Percentiles rank a stretch among this genome's conserved stretches.
Evolutionary conservation across 2,797 vertebrate species (phyloP).

Genomic region (Liasis olivaceus): DNA sequence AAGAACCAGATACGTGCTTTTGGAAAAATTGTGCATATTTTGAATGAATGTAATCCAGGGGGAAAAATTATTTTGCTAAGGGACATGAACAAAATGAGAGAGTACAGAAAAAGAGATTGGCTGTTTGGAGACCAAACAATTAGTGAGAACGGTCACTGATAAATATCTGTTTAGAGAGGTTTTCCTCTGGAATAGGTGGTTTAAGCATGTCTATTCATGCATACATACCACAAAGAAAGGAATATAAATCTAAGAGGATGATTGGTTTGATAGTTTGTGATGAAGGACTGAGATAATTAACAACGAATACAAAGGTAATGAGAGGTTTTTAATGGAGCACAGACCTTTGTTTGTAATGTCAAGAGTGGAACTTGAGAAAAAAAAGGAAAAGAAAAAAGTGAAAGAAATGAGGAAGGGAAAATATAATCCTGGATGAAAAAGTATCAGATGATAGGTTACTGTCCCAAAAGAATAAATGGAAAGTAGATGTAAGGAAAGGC

Average conservation of each 20-base stretch:
- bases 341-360: not conserved
- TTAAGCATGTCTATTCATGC: not conserved
- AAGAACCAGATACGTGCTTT: not conserved
- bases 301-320: not conserved
- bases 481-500: not conserved
- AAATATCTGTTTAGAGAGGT: not conserved
- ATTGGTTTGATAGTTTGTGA: not conserved
- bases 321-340: not conserved
- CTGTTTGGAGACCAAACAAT: not conserved
- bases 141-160: not conserved
- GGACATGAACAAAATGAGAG: not conserved
- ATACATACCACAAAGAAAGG: not conserved
- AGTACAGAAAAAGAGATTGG: not conserved
- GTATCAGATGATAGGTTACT: not conserved
- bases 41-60: not conserved
- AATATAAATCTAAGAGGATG: not conserved
- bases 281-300: not conserved
- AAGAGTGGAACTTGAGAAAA: not conserved
- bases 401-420: not conserved
- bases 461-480: not conserved
- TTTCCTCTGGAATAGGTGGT: not conserved
- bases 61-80: not conserved
- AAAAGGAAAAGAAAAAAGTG: not conserved
- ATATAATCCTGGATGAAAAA: not conserved
- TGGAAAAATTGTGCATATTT: not conserved